Conservation (phyloP, 2,888 invertebrate genomes). For the Seladonia tumulorum region DNA sequence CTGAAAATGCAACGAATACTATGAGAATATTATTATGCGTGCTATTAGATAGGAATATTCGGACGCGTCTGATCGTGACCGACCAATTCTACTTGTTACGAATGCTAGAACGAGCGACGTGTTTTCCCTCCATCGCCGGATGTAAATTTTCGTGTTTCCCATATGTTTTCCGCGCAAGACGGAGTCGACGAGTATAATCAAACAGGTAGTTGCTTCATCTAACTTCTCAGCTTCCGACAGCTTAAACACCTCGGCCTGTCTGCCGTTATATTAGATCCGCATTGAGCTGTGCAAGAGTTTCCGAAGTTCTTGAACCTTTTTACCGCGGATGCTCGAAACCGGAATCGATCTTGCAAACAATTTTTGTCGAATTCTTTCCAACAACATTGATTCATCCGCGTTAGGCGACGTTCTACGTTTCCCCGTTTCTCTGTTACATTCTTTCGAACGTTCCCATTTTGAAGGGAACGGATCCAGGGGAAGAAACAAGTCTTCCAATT, state of each 20-base stretch:
- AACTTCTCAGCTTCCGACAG: neutral
- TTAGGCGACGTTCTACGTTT: neutral
- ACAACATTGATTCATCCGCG: neutral
- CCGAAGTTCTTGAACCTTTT: neutral
- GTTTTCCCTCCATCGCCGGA: too few relatives aligned
- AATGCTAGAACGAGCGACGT: too few relatives aligned
- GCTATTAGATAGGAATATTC: too few relatives aligned
- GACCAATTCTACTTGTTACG: too few relatives aligned
- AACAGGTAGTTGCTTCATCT: constrained; percentile 3
- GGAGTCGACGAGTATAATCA: neutral
- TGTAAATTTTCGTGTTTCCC: too few relatives aligned
- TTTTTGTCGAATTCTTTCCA: neutral
- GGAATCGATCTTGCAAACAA: neutral
- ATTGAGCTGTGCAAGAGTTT: neutral
- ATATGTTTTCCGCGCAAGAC: neutral
- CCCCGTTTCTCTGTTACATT: neutral
- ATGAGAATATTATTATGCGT: too few relatives aligned
- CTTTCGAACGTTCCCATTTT: neutral
- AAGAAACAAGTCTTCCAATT: neutral
- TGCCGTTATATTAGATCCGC: neutral
- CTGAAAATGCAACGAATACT: too few relatives aligned
- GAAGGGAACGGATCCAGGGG: too few relatives aligned
- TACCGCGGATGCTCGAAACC: too few relatives aligned
- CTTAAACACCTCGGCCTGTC: neutral
- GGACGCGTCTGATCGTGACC: too few relatives aligned